phyloP scores from a whole-genome alignment of 2,888 invertebrate species.

The Coenonympha arcania region DNA sequence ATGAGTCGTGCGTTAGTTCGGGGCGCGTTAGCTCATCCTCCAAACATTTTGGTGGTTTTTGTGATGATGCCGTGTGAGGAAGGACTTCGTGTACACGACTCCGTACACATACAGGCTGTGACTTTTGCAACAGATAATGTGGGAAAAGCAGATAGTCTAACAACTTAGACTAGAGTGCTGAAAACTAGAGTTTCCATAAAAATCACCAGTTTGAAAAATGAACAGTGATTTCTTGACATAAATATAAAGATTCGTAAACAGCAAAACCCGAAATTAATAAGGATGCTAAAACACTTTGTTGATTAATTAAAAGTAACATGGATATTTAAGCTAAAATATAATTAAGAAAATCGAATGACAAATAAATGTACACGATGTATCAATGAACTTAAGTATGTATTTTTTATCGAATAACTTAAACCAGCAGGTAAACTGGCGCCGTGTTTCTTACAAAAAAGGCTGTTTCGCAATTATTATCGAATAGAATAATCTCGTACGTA shows the following conservation, averaged over 20 bases:
- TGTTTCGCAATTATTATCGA: too few relatives aligned
- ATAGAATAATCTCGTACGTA: too few relatives aligned
- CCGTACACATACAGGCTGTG: conserved; percentile 48
- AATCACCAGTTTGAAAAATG: too few relatives aligned
- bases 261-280: too few relatives aligned
- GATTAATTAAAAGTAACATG: too few relatives aligned
- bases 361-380: background rate
- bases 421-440: background rate
- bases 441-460: background rate
- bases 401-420: background rate
- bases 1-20: conserved; percentile 66
- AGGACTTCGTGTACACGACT: conserved; percentile 65
- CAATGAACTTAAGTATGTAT: background rate
- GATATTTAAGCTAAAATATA: too few relatives aligned
- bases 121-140: conserved; percentile 23
- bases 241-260: too few relatives aligned
- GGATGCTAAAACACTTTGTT: too few relatives aligned
- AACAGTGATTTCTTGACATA: too few relatives aligned
- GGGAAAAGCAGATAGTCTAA: background rate
- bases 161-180: too few relatives aligned
- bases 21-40: conserved; percentile 71
- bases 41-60: conserved; percentile 70
- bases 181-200: too few relatives aligned
- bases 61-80: conserved; percentile 55
- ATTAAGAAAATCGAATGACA: background rate